These are phyloP conservation scores for Coracopsis vasa DNA, from an alignment of 2,113 vertebrate species.

Conservation along the genomic window DNA sequence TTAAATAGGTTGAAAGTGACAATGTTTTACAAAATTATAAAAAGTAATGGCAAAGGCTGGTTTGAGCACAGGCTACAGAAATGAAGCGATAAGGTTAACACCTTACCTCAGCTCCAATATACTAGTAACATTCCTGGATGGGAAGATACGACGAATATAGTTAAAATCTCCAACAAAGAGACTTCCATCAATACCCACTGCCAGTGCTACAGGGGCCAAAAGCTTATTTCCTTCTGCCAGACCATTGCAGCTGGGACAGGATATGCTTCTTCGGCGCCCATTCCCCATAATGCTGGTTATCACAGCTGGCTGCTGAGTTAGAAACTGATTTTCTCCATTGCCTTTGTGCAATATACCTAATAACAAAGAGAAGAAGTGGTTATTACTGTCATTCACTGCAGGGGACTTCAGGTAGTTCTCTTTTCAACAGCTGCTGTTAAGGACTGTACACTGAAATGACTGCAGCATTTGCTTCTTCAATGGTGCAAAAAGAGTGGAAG, in stretches of 20 bases:
- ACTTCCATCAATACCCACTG: slow-evolving; percentile 93
- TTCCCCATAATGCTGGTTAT: slow-evolving; percentile 98
- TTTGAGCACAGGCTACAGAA: slow-evolving; percentile 54
- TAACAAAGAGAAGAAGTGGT: neutral
- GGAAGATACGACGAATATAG: slow-evolving; percentile 94
- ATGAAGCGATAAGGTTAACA: neutral
- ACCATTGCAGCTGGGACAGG: slow-evolving; percentile 97
- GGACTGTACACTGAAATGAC: neutral
- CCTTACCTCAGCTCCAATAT: slow-evolving; percentile 95
- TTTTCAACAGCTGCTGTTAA: neutral
- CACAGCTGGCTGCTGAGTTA: slow-evolving; percentile 95
- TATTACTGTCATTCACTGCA: neutral
- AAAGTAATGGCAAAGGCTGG: slow-evolving; percentile 61
- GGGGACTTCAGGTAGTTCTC: neutral
- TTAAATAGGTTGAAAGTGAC: slow-evolving; percentile 48
- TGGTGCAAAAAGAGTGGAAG: neutral
- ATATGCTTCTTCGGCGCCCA: slow-evolving; percentile 93
- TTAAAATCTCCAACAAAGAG: slow-evolving; percentile 98
- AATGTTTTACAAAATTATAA: slow-evolving; percentile 65
- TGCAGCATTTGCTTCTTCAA: neutral
- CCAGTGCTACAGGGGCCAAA: slow-evolving; percentile 96
- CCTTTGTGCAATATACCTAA: slow-evolving; percentile 97
- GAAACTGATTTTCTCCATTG: slow-evolving; percentile 95
- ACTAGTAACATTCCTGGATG: slow-evolving; percentile 95
- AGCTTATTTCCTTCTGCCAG: slow-evolving; percentile 98